These are phyloP conservation scores for Pseudococcus longispinus DNA, from an alignment of 2,888 invertebrate genomes.

Conservation along the genomic window DNA sequence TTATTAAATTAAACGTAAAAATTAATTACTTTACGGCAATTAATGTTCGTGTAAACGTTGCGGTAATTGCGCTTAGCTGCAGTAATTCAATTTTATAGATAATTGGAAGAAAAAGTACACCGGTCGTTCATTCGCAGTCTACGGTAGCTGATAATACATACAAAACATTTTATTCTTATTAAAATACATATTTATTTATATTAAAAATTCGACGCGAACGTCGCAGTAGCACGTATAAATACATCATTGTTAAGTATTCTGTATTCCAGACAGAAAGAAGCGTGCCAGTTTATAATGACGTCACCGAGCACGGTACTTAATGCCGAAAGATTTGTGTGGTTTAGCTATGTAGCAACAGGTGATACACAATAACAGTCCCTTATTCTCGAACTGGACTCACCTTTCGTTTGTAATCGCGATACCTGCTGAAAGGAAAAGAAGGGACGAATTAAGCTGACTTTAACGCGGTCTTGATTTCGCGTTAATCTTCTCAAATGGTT, in stretches of 20 bases:
- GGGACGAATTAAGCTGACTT: neutral
- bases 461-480: neutral
- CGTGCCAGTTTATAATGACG: conserved; percentile 48
- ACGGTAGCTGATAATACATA: neutral
- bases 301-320: neutral
- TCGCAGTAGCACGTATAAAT: neutral
- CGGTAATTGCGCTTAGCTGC: neutral
- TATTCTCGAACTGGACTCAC: neutral
- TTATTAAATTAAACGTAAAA: conserved; percentile 10
- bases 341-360: conserved; percentile 41
- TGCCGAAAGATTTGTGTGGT: neutral
- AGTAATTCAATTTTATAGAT: neutral
- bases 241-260: neutral
- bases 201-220: neutral
- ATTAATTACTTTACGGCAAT: neutral
- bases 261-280: conserved; percentile 34
- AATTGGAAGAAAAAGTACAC: neutral
- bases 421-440: neutral
- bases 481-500: neutral
- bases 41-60: conserved; percentile 7
- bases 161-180: neutral
- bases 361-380: conserved; percentile 32
- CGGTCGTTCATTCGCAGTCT: neutral
- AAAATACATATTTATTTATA: neutral
- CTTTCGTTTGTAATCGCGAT: conserved; percentile 8